Evolutionary conservation across 1,140 invertebrate genomes (phyloP).

Genomic region (Cydia splendana): DNA sequence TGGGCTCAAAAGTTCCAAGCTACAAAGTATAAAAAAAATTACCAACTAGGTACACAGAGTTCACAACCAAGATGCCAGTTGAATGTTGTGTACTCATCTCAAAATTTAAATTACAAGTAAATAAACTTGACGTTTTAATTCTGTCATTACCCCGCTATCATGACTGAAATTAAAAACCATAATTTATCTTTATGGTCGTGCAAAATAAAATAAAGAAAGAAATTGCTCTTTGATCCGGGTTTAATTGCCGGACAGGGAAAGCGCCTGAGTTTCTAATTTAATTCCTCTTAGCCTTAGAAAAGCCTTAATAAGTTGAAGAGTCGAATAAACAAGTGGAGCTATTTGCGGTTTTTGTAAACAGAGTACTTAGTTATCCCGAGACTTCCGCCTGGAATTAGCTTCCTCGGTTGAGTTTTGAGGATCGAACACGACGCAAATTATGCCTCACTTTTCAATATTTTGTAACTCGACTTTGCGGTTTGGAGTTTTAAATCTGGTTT

Average conservation of each 20-base stretch:
- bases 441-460: neutral
- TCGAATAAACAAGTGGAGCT: neutral
- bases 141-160: slow-evolving; percentile 13
- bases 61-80: neutral
- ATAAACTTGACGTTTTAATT: slow-evolving; percentile 5
- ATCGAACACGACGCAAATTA: neutral
- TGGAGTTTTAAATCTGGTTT: neutral
- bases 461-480: neutral
- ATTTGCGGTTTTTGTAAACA: slow-evolving; percentile 14
- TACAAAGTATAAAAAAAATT: too few species aligned
- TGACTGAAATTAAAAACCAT: slow-evolving; percentile 29
- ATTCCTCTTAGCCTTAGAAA: slow-evolving; percentile 20
- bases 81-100: neutral
- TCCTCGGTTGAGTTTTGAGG: neutral
- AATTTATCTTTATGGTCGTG: slow-evolving; percentile 30
- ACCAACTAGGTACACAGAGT: too few species aligned
- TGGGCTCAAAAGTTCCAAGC: too few species aligned
- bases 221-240: slow-evolving; percentile 14
- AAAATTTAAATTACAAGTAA: neutral
- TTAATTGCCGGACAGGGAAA: slow-evolving; percentile 26
- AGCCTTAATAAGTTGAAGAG: slow-evolving; percentile 11
- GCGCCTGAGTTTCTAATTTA: slow-evolving; percentile 9
- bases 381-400: neutral
- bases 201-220: slow-evolving; percentile 20
- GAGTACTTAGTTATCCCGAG: neutral